Conservation (phyloP, 2,113 vertebrate species). For the Mixornis gularis region DNA sequence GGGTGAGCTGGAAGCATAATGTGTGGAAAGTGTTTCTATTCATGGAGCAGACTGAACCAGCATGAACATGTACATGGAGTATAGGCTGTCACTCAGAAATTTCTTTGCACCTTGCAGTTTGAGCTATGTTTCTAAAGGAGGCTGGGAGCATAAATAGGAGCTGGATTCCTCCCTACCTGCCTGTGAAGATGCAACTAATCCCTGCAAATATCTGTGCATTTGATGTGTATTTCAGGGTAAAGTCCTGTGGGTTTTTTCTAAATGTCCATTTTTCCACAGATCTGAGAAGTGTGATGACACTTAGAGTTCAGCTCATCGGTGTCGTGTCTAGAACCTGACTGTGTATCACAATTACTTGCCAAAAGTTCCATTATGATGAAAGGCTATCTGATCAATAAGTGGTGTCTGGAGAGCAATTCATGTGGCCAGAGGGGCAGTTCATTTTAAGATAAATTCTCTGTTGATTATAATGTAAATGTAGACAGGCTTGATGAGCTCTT, state of each 20-base stretch:
- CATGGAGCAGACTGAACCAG: neutral
- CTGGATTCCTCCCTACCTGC: neutral
- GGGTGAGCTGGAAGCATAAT: neutral
- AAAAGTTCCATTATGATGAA: neutral
- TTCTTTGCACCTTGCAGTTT: neutral
- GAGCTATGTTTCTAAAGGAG: neutral
- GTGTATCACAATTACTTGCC: neutral
- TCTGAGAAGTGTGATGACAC: neutral
- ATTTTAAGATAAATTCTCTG: neutral
- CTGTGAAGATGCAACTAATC: neutral
- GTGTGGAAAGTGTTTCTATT: neutral
- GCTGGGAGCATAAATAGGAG: neutral
- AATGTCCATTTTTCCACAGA: neutral
- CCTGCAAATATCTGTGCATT: neutral
- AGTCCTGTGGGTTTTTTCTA: fast-evolving
- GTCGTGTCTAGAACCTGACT: neutral
- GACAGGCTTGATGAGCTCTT: neutral
- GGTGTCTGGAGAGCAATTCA: neutral
- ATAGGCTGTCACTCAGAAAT: neutral
- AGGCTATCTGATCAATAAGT: neutral
- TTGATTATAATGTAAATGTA: neutral
- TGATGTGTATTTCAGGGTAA: neutral
- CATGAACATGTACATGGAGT: neutral
- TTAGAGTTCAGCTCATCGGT: neutral
- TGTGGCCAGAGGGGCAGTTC: neutral